These are phyloP conservation scores for Hedychridium roseum DNA, from an alignment of 2,888 invertebrate species.

Conservation along the genomic window DNA sequence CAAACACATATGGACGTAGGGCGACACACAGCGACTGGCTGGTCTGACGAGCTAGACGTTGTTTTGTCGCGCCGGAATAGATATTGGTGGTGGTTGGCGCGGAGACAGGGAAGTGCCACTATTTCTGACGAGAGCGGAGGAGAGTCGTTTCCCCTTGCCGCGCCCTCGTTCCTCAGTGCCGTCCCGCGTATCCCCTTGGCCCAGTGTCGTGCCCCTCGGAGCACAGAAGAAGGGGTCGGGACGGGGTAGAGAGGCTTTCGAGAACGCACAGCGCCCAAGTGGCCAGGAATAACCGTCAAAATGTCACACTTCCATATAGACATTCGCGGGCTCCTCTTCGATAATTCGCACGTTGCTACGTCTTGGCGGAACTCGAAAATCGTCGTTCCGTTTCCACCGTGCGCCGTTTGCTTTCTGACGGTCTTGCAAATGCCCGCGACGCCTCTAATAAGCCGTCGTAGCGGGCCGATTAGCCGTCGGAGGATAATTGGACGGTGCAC, in stretches of 20 bases:
- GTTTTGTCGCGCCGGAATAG: constrained; percentile 65
- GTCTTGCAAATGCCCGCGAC: too few relatives aligned
- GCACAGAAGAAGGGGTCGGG: constrained; percentile 23
- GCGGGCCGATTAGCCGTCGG: too few relatives aligned
- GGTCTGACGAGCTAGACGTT: constrained; percentile 56
- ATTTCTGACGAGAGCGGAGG: constrained; percentile 62
- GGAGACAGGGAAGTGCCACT: constrained; percentile 63
- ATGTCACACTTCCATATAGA: constrained; percentile 63
- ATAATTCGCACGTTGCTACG: constrained; percentile 32
- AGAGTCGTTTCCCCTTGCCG: constrained; percentile 28
- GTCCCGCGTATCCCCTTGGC: constrained; percentile 17
- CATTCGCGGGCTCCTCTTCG: constrained; percentile 41
- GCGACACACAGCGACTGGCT: constrained; percentile 26
- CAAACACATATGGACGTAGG: neutral
- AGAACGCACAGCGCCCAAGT: constrained; percentile 41
- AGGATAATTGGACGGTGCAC: too few relatives aligned
- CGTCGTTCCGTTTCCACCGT: too few relatives aligned
- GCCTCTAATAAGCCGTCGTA: too few relatives aligned
- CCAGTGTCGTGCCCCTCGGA: too few relatives aligned
- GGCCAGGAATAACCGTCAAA: constrained; percentile 62
- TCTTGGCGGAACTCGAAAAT: too few relatives aligned
- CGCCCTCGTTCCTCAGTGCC: constrained; percentile 7
- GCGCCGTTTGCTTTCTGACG: too few relatives aligned
- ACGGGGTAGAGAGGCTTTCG: constrained; percentile 29
- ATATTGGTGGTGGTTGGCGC: constrained; percentile 67